These are phyloP conservation scores for Hylaea fasciaria DNA, from an alignment of 2,888 invertebrate genomes.

Conservation along the genomic window DNA sequence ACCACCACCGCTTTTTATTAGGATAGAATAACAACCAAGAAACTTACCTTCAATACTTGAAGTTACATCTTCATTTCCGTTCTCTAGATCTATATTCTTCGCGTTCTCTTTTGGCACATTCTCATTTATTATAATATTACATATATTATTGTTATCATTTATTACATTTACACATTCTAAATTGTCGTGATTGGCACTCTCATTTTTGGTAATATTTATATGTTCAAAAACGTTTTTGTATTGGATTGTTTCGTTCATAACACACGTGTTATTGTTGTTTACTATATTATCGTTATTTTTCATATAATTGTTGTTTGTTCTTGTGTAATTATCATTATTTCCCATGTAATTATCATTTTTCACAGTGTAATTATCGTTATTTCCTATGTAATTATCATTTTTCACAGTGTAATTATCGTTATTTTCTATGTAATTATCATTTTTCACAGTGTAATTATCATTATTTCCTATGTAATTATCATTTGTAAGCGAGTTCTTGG, in stretches of 20 bases:
- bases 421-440: conserved; percentile 7
- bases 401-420: not conserved
- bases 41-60: conserved; percentile 54
- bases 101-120: conserved; percentile 23
- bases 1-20: no score
- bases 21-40: no score
- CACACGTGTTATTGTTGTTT: conserved; percentile 20
- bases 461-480: conserved; percentile 6
- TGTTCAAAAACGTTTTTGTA: conserved; percentile 26
- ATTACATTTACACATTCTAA: conserved; percentile 32
- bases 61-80: conserved; percentile 42
- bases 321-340: conserved; percentile 7
- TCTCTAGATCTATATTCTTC: not conserved
- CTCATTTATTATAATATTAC: conserved; percentile 32
- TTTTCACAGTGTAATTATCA: not conserved
- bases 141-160: conserved; percentile 31
- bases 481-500: not conserved
- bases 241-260: conserved; percentile 21
- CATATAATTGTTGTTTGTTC: conserved; percentile 5
- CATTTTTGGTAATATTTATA: conserved; percentile 11
- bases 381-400: conserved; percentile 6
- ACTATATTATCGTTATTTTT: conserved; percentile 5
- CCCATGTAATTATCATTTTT: conserved; percentile 3
- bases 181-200: conserved; percentile 11
- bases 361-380: not conserved